Conservation (phyloP, 92 coral and sea anemone genomes). For the Zoanthus sociatus region DNA sequence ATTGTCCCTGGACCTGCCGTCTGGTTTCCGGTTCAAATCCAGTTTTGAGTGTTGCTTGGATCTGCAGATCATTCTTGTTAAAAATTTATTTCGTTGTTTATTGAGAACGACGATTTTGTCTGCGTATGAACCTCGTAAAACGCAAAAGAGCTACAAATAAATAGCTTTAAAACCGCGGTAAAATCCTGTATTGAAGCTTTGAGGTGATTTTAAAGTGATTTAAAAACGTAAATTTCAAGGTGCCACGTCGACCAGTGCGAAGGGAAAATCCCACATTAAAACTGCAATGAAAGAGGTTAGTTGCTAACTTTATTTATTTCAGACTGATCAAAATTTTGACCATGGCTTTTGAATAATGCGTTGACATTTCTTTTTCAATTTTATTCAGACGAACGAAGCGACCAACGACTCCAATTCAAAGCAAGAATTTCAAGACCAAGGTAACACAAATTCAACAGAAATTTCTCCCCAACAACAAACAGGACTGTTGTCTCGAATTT, state of each 20-base stretch:
- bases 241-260: conserved; percentile 44
- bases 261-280: conserved; percentile 48
- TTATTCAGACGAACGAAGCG: conserved; percentile 30
- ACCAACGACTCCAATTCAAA: conserved; percentile 39
- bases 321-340: conserved; percentile 2
- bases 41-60: conserved; percentile 50
- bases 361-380: not conserved
- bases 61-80: conserved; percentile 40
- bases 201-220: not conserved
- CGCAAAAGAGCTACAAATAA: not conserved
- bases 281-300: conserved; percentile 73
- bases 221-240: conserved; percentile 12
- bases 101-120: conserved; percentile 13
- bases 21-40: conserved; percentile 57
- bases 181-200: not conserved
- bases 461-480: conserved; percentile 61
- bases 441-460: conserved; percentile 22
- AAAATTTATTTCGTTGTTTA: conserved; percentile 38
- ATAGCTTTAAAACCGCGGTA: not conserved
- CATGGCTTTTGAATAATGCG: not conserved
- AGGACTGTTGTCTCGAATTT: conserved; percentile 84
- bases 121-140: not conserved
- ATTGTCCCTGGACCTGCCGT: conserved; percentile 47
- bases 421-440: conserved; percentile 17
- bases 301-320: conserved; percentile 30